phyloP scores from a whole-genome alignment of 2,888 invertebrate species.

The Ennomos erosarius region DNA sequence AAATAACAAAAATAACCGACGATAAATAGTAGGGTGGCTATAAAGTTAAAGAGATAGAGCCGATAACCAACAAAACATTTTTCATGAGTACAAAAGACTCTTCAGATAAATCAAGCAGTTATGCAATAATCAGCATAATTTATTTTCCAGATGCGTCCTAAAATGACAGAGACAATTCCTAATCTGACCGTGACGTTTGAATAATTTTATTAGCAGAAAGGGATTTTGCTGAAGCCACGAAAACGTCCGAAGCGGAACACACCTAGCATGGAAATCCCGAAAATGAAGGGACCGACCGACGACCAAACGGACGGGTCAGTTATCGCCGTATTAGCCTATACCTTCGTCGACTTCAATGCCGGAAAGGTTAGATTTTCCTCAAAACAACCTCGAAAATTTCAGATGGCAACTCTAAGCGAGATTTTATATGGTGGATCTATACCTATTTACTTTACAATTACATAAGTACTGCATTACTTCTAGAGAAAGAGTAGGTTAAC shows the following conservation, averaged over 20 bases:
- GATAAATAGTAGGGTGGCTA: not conserved
- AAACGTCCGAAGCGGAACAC: conserved; percentile 36
- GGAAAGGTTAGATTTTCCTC: not conserved
- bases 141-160: conserved; percentile 10
- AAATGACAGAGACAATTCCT: conserved; percentile 23
- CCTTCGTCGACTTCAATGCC: conserved; percentile 5
- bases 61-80: not conserved
- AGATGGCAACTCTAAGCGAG: too few species aligned
- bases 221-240: conserved; percentile 41
- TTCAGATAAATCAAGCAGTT: conserved; percentile 14
- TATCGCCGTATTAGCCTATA: conserved; percentile 1
- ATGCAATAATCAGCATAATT: conserved; percentile 17
- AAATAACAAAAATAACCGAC: not conserved
- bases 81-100: not conserved
- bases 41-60: not conserved
- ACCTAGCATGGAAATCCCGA: conserved; percentile 52
- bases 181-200: conserved; percentile 36
- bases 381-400: not conserved
- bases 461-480: too few species aligned
- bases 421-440: too few species aligned
- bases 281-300: conserved; percentile 46
- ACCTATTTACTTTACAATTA: too few species aligned
- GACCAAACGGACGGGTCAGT: conserved; percentile 18
- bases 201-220: conserved; percentile 45
- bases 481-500: too few species aligned